A percentile compares a stretch with the other conserved stretches of the same genome.
Conservation (phyloP, 2,888 invertebrate genomes). For the Sesamia inferens region DNA sequence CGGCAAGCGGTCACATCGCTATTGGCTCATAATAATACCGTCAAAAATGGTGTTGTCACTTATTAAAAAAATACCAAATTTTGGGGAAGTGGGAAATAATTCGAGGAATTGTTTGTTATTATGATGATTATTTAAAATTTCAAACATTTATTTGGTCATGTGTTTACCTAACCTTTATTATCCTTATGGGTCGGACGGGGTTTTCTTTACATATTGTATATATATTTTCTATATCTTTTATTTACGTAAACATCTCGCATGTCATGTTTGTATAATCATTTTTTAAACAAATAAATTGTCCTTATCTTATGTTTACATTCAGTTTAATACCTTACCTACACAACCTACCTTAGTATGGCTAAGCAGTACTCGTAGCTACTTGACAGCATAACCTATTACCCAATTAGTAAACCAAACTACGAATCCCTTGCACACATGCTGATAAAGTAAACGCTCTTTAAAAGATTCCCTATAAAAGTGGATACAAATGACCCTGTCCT, state of each 20-base stretch:
- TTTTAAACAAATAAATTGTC: not conserved
- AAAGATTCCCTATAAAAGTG: constrained; percentile 41
- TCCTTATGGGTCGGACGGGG: too few species aligned
- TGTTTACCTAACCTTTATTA: too few species aligned
- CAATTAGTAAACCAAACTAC: not conserved
- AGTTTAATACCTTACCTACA: too few species aligned
- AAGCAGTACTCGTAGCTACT: not conserved
- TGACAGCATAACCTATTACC: not conserved
- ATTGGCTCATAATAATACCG: too few species aligned
- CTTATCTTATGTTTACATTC: not conserved
- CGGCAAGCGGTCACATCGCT: too few species aligned
- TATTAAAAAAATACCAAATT: too few species aligned
- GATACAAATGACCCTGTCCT: constrained; percentile 52
- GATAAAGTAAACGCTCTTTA: constrained; percentile 12
- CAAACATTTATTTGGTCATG: too few species aligned
- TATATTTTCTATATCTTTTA: not conserved
- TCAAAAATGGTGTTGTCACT: too few species aligned
- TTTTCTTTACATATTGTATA: too few species aligned
- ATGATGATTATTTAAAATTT: too few species aligned
- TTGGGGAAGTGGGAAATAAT: too few species aligned
- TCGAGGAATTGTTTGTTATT: too few species aligned
- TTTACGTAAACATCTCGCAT: not conserved
- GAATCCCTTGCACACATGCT: constrained; percentile 14
- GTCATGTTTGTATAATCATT: not conserved
- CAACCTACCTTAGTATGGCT: not conserved